phyloP scores from a whole-genome alignment of 2,113 vertebrate genomes.

The Pyrgilauda ruficollis region DNA sequence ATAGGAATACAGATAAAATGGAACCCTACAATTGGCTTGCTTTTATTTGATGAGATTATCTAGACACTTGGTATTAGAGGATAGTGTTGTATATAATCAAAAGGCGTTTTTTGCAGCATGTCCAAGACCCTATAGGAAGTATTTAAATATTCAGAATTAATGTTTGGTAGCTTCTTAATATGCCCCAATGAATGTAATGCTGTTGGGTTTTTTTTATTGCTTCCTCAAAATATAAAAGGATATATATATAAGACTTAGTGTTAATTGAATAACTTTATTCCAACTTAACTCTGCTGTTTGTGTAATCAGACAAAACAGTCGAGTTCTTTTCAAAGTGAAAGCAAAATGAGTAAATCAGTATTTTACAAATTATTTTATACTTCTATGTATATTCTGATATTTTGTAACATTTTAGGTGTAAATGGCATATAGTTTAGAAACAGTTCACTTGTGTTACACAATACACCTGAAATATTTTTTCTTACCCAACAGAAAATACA shows the following conservation, averaged over 20 bases:
- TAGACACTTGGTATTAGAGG: background rate
- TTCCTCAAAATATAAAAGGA: background rate
- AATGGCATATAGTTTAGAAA: background rate
- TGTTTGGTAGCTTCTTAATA: background rate
- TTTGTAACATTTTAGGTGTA: background rate
- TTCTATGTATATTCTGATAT: background rate
- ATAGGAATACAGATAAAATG: background rate
- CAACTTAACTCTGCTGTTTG: background rate
- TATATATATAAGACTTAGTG: background rate
- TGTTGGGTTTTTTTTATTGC: background rate
- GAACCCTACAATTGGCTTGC: background rate
- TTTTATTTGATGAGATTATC: background rate
- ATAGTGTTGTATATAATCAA: background rate
- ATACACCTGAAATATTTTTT: background rate
- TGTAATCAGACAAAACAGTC: background rate
- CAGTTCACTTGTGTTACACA: background rate
- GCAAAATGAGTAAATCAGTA: background rate
- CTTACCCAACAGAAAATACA: conserved; percentile 85
- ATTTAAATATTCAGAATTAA: background rate
- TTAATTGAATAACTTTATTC: background rate
- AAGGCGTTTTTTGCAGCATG: background rate
- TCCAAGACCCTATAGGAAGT: background rate
- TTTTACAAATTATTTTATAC: background rate
- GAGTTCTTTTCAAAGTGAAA: background rate
- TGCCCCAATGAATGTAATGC: background rate